These are phyloP conservation scores for Condylura cristata DNA, from an alignment of 2,113 vertebrate species.

Conservation along the genomic window DNA sequence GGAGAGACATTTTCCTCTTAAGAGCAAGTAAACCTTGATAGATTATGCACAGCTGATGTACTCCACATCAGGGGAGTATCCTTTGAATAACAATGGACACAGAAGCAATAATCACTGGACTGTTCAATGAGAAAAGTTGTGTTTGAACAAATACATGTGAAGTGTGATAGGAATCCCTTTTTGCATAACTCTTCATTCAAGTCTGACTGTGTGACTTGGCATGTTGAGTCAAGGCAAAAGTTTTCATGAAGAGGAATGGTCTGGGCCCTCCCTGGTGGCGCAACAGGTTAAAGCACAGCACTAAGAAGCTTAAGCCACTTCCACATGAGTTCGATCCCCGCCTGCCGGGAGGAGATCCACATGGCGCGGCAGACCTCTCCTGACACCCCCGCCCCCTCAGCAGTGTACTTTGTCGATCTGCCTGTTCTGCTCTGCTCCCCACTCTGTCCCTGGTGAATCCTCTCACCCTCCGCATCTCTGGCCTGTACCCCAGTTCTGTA, in stretches of 20 bases:
- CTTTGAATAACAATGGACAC: neutral
- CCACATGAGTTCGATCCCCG: no score
- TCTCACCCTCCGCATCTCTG: no score
- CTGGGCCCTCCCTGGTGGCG: no score
- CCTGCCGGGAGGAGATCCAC: no score
- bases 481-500: no score
- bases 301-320: no score
- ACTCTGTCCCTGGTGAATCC: no score
- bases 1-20: constrained; percentile 42
- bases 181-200: neutral
- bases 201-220: neutral
- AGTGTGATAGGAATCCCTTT: neutral
- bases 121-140: neutral
- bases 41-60: constrained; percentile 18
- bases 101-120: neutral
- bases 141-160: neutral
- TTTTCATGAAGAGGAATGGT: neutral
- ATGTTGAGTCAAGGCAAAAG: neutral
- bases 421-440: no score
- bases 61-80: constrained; percentile 14
- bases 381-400: no score
- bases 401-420: no score
- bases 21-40: constrained; percentile 38
- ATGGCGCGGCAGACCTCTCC: no score
- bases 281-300: no score